Base-by-base conservation (phyloP, 2,113 vertebrate species). In the Chionomys nivalis region DNA sequence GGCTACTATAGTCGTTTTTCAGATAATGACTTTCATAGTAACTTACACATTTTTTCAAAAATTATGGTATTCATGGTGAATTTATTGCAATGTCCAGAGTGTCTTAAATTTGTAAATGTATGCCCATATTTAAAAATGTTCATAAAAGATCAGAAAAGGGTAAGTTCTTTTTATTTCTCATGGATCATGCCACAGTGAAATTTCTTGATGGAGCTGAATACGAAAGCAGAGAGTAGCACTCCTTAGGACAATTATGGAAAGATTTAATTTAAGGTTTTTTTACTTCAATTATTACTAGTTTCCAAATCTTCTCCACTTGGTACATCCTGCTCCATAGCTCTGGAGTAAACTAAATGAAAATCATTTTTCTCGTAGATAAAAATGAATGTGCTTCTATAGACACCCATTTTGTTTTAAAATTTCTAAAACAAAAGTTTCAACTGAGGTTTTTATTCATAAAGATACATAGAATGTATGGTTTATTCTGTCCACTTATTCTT, bases 101-200 rank as follows among this genome's bases (percentile, higher is more conserved):
- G 33, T 76, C 73, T 90, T 90, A 88, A 81, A 17, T 96, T 94
- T 89, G 42, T 93, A 92, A 96, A 94, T 66, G 5, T 82, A 82
- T 91, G 81, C 1, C 81, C 82, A 91, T 93, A 75, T 95, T 85
- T 96, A 52, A 77, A 87, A 79, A 49, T 87, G 21, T 58, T 91
- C 83, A 93, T 87, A 24, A 81, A 66, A 91, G 47, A 81, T 76
- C 47, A 70, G 23, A 86, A 94, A 91, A 94, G 44, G 26, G 36
- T 85, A 83, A 96, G 5, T 23, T 94, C 49, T 81, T 90, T 66
- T 88, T 72, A 86, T 79, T 87, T 94, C 55, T 36, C 63, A 81
- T 89, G 91, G 72, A 95, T 73, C 19, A 65, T 42, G 14, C 2
- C 42, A 58, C 66, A n/a, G 1, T 72, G 58, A 93, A 44, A 58